Percentiles rank a stretch among this genome's conserved stretches.
phyloP scores from a whole-genome alignment of 2,113 vertebrate species.

The Vanacampus margaritifer region DNA sequence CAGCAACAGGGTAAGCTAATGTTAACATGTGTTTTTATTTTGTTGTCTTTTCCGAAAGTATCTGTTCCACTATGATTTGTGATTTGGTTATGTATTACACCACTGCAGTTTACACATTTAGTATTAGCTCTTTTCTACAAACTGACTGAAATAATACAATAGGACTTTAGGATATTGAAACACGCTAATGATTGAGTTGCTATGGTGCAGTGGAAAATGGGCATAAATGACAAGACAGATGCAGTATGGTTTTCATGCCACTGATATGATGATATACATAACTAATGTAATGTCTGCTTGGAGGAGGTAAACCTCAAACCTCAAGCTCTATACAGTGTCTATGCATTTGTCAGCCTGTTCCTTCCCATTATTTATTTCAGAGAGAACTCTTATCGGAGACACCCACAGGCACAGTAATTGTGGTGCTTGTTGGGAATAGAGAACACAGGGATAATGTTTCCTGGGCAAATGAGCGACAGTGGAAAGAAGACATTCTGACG shows the following conservation, averaged over 20 bases:
- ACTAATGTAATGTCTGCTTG: conserved; percentile 16
- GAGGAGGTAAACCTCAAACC: conserved; percentile 21
- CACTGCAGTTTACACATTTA: background rate
- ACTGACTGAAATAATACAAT: background rate
- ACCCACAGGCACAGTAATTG: conserved; percentile 42
- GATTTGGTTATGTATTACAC: background rate
- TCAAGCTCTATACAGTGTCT: conserved; percentile 11
- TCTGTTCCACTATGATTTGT: too few relatives aligned
- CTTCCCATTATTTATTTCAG: conserved; percentile 18
- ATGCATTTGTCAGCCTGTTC: conserved; percentile 30
- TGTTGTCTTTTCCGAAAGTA: too few relatives aligned
- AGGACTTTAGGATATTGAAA: background rate
- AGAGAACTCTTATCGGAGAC: conserved; percentile 34
- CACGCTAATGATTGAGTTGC: background rate
- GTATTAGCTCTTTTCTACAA: background rate
- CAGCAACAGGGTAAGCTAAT: too few relatives aligned
- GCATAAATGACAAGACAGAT: conserved; percentile 8
- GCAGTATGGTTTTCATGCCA: background rate
- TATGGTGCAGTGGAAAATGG: background rate
- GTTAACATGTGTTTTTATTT: too few relatives aligned
- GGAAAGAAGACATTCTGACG: conserved; percentile 26
- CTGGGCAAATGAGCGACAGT: conserved; percentile 40
- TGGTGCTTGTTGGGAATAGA: conserved; percentile 31
- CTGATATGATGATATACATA: conserved; percentile 9
- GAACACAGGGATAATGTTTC: conserved; percentile 48